Evolutionary conservation across 2,113 vertebrate species (phyloP).

Genomic region (Toxostoma redivivum): DNA sequence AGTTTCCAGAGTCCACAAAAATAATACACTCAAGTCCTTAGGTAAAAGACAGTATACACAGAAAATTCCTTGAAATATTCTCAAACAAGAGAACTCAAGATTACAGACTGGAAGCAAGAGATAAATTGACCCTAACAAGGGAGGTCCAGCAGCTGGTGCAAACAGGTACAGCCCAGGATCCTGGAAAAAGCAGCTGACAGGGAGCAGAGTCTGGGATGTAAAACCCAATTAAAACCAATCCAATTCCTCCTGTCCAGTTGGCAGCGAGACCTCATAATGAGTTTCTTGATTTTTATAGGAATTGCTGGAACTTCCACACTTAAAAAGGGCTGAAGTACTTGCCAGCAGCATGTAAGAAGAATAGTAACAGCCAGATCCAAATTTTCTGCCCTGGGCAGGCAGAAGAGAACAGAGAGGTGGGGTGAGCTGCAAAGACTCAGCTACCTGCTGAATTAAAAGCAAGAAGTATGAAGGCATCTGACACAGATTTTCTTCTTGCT

Average conservation of each 20-base stretch:
- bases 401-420: not conserved
- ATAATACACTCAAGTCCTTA: not conserved
- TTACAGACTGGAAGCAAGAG: not conserved
- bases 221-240: not conserved
- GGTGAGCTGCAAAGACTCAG: not conserved
- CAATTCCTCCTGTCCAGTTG: not conserved
- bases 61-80: not conserved
- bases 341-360: not conserved
- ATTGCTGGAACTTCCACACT: not conserved
- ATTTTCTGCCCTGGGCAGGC: not conserved
- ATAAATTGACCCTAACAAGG: not conserved
- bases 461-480: not conserved
- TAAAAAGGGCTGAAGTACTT: not conserved
- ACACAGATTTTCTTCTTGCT: not conserved
- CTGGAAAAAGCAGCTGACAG: not conserved
- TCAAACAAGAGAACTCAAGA: not conserved
- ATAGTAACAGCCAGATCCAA: not conserved
- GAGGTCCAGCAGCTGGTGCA: not conserved
- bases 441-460: not conserved
- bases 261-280: not conserved
- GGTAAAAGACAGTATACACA: not conserved
- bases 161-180: not conserved
- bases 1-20: not conserved
- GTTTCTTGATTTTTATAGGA: not conserved
- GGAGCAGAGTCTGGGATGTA: not conserved